These are phyloP conservation scores for Temnopleurus reevesii DNA, from an alignment of 53 echinoderm and acorn worm genomes.

Conservation along the genomic window DNA sequence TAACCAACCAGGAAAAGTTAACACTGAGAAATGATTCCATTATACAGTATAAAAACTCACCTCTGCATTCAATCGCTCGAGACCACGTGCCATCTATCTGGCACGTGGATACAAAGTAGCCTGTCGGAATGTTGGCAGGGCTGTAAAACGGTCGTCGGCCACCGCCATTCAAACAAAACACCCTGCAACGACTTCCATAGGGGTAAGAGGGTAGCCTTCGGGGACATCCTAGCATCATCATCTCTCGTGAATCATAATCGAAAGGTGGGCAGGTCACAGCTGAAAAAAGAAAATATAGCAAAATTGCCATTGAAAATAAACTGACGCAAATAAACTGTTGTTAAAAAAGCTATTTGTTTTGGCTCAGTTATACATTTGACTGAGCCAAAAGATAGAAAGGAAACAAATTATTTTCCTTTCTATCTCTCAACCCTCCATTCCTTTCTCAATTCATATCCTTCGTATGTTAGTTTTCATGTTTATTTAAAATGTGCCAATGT, in stretches of 20 bases:
- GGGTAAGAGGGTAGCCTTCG: not conserved
- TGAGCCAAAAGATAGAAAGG: too few relatives aligned
- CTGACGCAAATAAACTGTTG: too few relatives aligned
- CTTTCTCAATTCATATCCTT: too few relatives aligned
- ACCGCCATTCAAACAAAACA: not conserved
- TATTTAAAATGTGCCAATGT: too few relatives aligned
- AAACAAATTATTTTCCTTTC: too few relatives aligned
- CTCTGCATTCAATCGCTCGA: not conserved
- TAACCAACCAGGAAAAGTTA: too few relatives aligned
- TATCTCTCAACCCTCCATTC: too few relatives aligned
- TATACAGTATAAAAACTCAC: not conserved
- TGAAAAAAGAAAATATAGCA: not conserved
- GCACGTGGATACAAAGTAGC: not conserved
- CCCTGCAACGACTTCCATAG: not conserved
- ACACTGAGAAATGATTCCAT: too few relatives aligned
- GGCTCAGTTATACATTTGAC: too few relatives aligned
- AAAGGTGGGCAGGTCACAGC: slow-evolving; percentile 1
- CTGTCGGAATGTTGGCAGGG: not conserved
- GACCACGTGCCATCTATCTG: not conserved
- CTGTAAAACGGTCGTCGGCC: not conserved
- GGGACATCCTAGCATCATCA: not conserved
- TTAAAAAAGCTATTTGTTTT: too few relatives aligned
- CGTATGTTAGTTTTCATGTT: too few relatives aligned
- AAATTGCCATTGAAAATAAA: not conserved
- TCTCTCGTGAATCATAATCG: not conserved